Evolutionary conservation across 2,113 vertebrate genomes (phyloP).

Genomic region (Irena cyanogastra): DNA sequence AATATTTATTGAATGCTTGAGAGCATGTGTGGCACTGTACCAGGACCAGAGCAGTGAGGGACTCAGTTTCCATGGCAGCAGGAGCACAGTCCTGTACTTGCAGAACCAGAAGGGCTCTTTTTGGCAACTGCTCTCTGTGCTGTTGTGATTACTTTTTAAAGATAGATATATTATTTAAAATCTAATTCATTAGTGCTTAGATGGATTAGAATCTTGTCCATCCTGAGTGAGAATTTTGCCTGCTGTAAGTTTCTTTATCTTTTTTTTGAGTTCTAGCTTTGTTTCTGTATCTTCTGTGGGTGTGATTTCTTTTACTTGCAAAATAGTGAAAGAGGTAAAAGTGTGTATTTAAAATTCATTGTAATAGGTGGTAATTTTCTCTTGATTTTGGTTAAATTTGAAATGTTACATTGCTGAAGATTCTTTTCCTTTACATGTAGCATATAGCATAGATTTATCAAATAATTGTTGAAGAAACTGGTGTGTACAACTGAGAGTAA

Average conservation of each 20-base stretch:
- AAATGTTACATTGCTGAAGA: background rate
- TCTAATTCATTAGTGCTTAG: background rate
- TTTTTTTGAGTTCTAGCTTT: background rate
- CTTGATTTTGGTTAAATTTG: background rate
- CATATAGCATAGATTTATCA: background rate
- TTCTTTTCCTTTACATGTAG: background rate
- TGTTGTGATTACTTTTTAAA: slow-evolving; percentile 32
- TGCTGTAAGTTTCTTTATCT: slow-evolving; percentile 30
- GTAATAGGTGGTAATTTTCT: background rate
- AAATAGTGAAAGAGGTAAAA: background rate
- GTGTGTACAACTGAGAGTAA: background rate
- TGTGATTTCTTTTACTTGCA: background rate
- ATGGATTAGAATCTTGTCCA: background rate
- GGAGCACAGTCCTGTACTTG: slow-evolving; percentile 38
- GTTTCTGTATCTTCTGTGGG: background rate
- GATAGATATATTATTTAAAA: background rate
- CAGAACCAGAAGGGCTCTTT: slow-evolving; percentile 23
- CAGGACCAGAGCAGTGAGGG: slow-evolving; percentile 20
- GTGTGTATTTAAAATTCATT: background rate
- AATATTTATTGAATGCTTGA: slow-evolving; percentile 43
- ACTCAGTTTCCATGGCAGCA: slow-evolving; percentile 54
- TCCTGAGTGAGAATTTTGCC: background rate
- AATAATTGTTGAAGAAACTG: background rate
- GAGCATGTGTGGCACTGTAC: slow-evolving; percentile 46
- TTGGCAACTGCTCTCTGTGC: background rate